A percentile compares a stretch with the other conserved stretches of the same genome.
These are phyloP conservation scores for Lamprotornis superbus DNA, from an alignment of 2,113 vertebrate genomes.

Conservation along the genomic window DNA sequence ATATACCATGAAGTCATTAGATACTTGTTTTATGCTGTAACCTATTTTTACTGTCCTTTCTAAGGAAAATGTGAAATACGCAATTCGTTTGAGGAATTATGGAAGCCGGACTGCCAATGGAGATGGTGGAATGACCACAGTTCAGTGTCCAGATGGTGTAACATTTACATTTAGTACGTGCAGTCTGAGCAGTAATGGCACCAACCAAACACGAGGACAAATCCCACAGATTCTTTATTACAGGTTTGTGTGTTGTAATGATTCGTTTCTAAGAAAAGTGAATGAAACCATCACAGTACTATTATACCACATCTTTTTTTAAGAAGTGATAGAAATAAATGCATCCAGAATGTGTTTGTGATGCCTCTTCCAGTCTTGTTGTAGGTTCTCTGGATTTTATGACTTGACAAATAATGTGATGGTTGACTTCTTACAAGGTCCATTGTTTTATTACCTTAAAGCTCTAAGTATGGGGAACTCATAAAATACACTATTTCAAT, in stretches of 20 bases:
- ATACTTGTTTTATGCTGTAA: background rate
- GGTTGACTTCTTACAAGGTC: background rate
- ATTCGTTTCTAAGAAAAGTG: background rate
- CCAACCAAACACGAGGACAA: slow-evolving; percentile 96
- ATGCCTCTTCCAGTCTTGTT: background rate
- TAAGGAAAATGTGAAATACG: slow-evolving; percentile 95
- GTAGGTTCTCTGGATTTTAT: background rate
- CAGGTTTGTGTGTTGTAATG: slow-evolving; percentile 74
- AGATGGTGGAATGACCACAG: slow-evolving; percentile 96
- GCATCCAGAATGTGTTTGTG: background rate
- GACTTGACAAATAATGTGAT: background rate
- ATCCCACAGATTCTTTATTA: slow-evolving; percentile 98
- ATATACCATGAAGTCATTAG: background rate
- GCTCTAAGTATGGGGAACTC: background rate
- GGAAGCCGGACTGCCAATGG: slow-evolving; percentile 98
- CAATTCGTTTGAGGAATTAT: slow-evolving; percentile 94
- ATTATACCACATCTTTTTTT: background rate
- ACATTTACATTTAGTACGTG: slow-evolving; percentile 96
- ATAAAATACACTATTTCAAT: background rate
- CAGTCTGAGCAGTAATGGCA: slow-evolving; percentile 98
- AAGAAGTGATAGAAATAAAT: background rate
- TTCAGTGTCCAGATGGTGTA: slow-evolving; percentile 94
- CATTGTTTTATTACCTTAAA: background rate
- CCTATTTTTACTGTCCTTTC: background rate
- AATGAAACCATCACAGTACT: background rate